These are phyloP conservation scores for Pinctada fucata DNA, from an alignment of 2,888 invertebrate genomes.

Conservation along the genomic window DNA sequence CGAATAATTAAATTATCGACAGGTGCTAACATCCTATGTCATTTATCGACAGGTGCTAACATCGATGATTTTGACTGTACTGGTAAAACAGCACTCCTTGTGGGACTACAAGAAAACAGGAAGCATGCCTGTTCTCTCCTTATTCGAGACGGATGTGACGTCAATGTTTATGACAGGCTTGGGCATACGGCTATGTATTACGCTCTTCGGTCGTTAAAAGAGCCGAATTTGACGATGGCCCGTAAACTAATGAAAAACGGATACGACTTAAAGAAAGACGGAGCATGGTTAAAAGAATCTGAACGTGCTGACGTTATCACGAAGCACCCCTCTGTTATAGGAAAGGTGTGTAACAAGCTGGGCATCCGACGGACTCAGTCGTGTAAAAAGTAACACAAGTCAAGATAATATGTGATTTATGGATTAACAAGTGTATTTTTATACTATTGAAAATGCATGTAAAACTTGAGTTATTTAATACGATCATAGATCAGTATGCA, in stretches of 20 bases:
- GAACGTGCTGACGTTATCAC: constrained; percentile 9
- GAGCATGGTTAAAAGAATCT: constrained; percentile 19
- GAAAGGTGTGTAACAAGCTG: constrained; percentile 18
- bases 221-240: constrained; percentile 3
- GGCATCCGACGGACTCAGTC: constrained; percentile 15
- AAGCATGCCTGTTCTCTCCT: constrained; percentile 30
- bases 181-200: constrained; percentile 35
- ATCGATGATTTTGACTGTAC: constrained; percentile 39
- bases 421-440: no score
- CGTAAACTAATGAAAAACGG: constrained; percentile 31
- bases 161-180: constrained; percentile 30
- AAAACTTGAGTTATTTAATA: no score
- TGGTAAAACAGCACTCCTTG: constrained; percentile 39
- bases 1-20: no score
- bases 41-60: constrained; percentile 38
- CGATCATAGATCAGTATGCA: no score
- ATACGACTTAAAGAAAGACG: constrained; percentile 29
- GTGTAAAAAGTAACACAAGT: no score
- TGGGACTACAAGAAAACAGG: constrained; percentile 37
- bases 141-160: constrained; percentile 32
- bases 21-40: no score
- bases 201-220: constrained; percentile 23
- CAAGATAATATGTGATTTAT: no score
- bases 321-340: constrained; percentile 10
- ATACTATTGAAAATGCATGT: no score